Percentiles rank a stretch among this genome's conserved stretches.
Evolutionary conservation across 2,797 vertebrate species (phyloP).

Genomic region (Enteromius trimaculatus): DNA sequence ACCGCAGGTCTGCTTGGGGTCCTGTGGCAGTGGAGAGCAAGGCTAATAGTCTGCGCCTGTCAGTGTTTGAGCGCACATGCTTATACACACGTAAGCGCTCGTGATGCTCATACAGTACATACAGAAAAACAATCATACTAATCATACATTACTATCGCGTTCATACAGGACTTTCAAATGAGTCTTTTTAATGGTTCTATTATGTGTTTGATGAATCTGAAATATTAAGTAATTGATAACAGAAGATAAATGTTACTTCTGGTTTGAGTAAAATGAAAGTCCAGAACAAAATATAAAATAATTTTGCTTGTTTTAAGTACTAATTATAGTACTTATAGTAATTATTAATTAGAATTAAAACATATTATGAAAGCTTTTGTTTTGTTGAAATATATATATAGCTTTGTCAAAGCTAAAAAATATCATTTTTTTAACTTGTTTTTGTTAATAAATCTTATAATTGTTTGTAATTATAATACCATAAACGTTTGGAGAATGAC

Average conservation of each 20-base stretch:
- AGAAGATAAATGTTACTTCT: neutral
- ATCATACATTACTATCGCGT: neutral
- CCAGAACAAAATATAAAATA: neutral
- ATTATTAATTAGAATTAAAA: neutral
- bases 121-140: neutral
- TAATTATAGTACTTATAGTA: neutral
- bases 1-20: conserved; percentile 35
- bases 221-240: neutral
- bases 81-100: conserved; percentile 10
- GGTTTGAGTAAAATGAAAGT: neutral
- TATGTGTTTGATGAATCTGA: conserved; percentile 1
- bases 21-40: conserved; percentile 17
- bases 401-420: neutral
- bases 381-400: neutral
- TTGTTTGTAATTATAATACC: neutral
- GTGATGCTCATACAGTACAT: neutral
- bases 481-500: conserved; percentile 33
- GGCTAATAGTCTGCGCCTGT: neutral
- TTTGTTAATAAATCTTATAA: neutral
- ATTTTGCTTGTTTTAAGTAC: neutral
- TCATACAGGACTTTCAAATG: neutral
- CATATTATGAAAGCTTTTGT: neutral
- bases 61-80: conserved; percentile 12
- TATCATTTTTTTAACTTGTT: neutral
- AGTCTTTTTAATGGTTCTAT: neutral